Conservation (phyloP, 2,797 vertebrate genomes). For the Phoebastria nigripes region DNA sequence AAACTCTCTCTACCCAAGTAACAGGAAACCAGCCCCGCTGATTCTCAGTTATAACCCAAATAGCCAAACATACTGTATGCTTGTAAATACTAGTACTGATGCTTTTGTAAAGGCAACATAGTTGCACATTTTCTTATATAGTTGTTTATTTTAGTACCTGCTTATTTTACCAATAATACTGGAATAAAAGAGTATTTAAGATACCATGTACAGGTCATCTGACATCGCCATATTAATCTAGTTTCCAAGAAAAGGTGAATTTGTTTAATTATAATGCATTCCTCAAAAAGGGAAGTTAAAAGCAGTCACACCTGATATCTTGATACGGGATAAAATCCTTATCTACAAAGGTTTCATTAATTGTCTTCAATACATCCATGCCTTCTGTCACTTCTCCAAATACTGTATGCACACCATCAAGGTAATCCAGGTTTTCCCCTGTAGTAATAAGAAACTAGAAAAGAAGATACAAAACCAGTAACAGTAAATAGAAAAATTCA, state of each 20-base stretch:
- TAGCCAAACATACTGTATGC: neutral
- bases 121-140: neutral
- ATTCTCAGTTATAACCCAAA: neutral
- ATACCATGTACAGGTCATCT: neutral
- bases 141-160: neutral
- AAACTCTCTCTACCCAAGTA: neutral
- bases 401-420: conserved; percentile 92
- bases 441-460: conserved; percentile 91
- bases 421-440: conserved; percentile 91
- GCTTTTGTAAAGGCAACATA: neutral
- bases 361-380: conserved; percentile 88
- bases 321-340: conserved; percentile 94
- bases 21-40: neutral
- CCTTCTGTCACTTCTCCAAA: conserved; percentile 97
- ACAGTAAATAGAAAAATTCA: neutral
- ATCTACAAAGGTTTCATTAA: conserved; percentile 94
- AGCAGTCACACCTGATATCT: conserved; percentile 86
- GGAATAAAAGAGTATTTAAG: neutral
- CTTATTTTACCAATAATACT: neutral
- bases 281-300: neutral
- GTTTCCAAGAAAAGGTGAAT: neutral
- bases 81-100: neutral
- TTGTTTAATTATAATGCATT: neutral
- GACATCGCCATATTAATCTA: neutral
- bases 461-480: neutral